These are phyloP conservation scores for Hestina assimilis DNA, from an alignment of 1,140 invertebrate species.

Conservation along the genomic window DNA sequence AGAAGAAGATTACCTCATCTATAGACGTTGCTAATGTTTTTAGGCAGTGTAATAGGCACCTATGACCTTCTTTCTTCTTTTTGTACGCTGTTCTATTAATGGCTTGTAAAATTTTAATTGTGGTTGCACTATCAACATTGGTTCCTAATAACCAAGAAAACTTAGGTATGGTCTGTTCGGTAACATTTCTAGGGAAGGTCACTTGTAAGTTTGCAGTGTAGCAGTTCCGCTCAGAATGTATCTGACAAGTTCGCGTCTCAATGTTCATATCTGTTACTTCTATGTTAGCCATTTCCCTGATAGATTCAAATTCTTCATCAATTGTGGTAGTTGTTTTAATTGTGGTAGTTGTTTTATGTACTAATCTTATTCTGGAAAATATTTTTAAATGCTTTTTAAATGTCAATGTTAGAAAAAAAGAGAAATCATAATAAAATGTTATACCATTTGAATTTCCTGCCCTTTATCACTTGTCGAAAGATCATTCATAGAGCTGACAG, in stretches of 20 bases:
- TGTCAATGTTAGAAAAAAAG: too few relatives aligned
- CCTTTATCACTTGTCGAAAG: conserved; percentile 53
- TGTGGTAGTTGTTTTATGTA: conserved; percentile 51
- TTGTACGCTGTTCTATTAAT: conserved; percentile 72
- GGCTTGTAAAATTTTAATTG: conserved; percentile 74
- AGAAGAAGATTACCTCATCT: conserved; percentile 59
- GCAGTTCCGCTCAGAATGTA: conserved; percentile 85
- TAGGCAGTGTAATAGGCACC: conserved; percentile 70
- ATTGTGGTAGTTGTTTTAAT: conserved; percentile 62
- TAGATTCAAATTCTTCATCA: conserved; percentile 91
- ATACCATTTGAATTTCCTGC: conserved; percentile 70
- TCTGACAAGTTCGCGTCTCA: conserved; percentile 85
- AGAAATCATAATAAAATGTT: not conserved
- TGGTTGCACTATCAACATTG: conserved; percentile 68
- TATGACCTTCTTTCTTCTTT: conserved; percentile 69
- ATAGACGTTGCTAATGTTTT: conserved; percentile 71
- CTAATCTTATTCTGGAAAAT: conserved; percentile 54
- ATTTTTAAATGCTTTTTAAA: not conserved
- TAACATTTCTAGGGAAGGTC: conserved; percentile 87
- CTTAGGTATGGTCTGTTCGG: conserved; percentile 74
- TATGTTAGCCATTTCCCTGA: conserved; percentile 90
- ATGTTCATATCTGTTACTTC: conserved; percentile 89
- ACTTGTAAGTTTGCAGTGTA: conserved; percentile 88
- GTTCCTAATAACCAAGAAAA: conserved; percentile 75
- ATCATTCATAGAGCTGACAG: conserved; percentile 62